Conservation (phyloP, 2,888 invertebrate species). For the Ennomos quercinarius region DNA sequence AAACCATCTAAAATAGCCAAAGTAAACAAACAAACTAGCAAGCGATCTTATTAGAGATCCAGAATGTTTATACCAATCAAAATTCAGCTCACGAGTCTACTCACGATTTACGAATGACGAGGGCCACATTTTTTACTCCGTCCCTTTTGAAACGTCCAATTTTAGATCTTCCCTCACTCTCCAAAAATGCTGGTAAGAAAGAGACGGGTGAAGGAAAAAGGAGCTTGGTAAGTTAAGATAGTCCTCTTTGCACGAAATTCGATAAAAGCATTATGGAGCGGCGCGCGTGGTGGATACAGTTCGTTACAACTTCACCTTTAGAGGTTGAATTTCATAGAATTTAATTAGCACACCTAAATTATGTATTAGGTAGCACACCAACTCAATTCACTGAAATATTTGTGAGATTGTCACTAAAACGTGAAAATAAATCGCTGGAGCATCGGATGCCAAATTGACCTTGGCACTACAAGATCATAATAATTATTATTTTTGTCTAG, state of each 20-base stretch:
- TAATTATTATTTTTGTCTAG: no score
- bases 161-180: slow-evolving; percentile 9
- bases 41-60: slow-evolving; percentile 17
- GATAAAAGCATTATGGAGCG: slow-evolving; percentile 3
- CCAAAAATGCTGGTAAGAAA: background rate
- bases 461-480: no score
- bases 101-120: slow-evolving; percentile 5
- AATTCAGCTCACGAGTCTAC: slow-evolving; percentile 17
- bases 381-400: no score
- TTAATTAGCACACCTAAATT: no score
- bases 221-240: background rate
- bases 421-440: no score
- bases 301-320: no score
- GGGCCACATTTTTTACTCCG: slow-evolving; percentile 5
- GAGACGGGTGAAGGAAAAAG: background rate
- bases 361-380: no score
- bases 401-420: no score
- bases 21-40: slow-evolving; percentile 17
- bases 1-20: slow-evolving; percentile 16
- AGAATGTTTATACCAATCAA: slow-evolving; percentile 21
- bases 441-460: no score
- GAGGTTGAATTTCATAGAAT: no score
- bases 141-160: slow-evolving; percentile 6
- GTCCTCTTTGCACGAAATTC: background rate
- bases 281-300: no score